These are phyloP conservation scores for Percopsis transmontana DNA, from an alignment of 2,113 vertebrate species.

Conservation along the genomic window DNA sequence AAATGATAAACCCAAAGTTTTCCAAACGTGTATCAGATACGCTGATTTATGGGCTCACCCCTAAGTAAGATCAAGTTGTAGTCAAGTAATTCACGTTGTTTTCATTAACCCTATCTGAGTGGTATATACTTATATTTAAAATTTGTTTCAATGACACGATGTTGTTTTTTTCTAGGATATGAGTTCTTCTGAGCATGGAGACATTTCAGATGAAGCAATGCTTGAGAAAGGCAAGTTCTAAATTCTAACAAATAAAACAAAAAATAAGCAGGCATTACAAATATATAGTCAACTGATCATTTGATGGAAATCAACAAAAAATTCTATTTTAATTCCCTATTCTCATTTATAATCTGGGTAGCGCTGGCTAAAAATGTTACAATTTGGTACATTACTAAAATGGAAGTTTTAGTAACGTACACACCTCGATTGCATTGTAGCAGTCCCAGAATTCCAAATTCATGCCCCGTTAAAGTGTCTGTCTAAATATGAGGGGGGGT, in stretches of 20 bases:
- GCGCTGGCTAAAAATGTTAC: too few species aligned
- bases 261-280: too few species aligned
- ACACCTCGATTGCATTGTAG: not conserved
- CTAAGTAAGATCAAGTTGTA: too few species aligned
- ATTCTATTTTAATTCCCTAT: too few species aligned
- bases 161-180: conserved; percentile 70
- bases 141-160: conserved; percentile 1
- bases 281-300: too few species aligned
- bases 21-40: not conserved
- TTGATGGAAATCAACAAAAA: too few species aligned
- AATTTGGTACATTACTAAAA: not conserved
- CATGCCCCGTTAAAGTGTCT: too few species aligned
- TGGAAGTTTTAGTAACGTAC: not conserved
- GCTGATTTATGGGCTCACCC: not conserved
- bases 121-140: not conserved
- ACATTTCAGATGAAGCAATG: conserved; percentile 66
- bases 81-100: not conserved
- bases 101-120: not conserved
- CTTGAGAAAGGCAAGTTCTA: conserved; percentile 73
- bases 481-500: too few species aligned
- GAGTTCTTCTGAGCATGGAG: conserved; percentile 75
- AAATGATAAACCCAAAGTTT: not conserved
- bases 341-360: too few species aligned
- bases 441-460: too few species aligned
- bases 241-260: not conserved